Evolutionary conservation across 1,140 invertebrate genomes (phyloP), one percentile per base, ranked within the genome.

Genomic region (Drosophila biarmipes): DNA sequence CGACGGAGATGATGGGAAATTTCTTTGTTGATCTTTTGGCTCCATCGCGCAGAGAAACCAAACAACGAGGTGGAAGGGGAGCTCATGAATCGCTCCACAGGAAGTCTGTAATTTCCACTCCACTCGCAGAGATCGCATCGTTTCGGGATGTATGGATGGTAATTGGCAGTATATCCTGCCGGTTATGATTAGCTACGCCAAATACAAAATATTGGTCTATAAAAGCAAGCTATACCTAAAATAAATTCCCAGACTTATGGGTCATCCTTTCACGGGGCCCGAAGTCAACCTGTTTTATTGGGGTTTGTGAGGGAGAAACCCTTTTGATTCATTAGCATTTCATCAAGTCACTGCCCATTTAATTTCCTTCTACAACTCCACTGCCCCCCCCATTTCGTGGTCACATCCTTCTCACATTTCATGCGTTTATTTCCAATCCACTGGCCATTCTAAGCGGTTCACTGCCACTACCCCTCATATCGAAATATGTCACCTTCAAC

Each of bases 401-500:
- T 14, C 17, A 29, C 34, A 12, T 64, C 63, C 35, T 63, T 40
- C 43, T 64, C 35, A 31, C 35, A 42, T 57, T 71, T 57, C 37
- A 37, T 42, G 4, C 10, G 11, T 7, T 12, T n/a, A 21, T 21
- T 21, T 27, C 15, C 24, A 17, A 34, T 42, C 34, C 6, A 31
- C 43, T 34, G 29, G 56, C 45, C 53, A 55, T 27, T 56, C 29
- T 19, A 51, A 49, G 43, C 51, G 57, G 64, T 72, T 62, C 71
- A 72, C 61, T 46, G 38, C 40, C 42, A 54, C 51, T 27, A 21
- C 15, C 31, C 10, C 42, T 15, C 15, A 46, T 29, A 21, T 6
- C 21, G 21, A 40, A 73, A 51, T 29, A 37, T 73, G 68, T 66
- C 59, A 67, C 76, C 68, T 78, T 78, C 54, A 56, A 67, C 45